These are phyloP conservation scores for Bombus turneri DNA, from an alignment of 1,140 invertebrate species.

Conservation along the genomic window DNA sequence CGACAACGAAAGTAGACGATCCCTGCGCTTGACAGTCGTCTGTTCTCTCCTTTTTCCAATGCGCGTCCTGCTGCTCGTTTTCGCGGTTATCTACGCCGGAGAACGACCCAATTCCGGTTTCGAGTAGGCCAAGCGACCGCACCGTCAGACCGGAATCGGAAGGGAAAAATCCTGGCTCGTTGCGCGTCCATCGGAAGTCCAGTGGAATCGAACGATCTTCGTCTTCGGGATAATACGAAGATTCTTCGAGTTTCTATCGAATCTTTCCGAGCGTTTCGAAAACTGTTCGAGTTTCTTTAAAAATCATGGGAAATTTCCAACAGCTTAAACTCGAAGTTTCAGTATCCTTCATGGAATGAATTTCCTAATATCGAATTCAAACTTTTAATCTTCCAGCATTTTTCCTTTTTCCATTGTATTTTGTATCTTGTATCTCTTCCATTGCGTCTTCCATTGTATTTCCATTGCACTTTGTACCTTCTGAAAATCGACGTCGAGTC, in stretches of 20 bases:
- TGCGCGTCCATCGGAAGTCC: neutral
- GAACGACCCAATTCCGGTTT: constrained; percentile 78
- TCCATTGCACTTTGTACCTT: too few species aligned
- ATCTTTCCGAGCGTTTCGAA: neutral
- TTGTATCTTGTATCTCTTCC: too few species aligned
- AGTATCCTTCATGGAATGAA: too few species aligned
- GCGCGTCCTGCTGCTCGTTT: constrained; percentile 59
- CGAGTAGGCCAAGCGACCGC: constrained; percentile 75
- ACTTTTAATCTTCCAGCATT: too few species aligned
- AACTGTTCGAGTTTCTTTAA: too few species aligned
- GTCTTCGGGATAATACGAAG: neutral
- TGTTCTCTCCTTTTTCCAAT: constrained; percentile 47
- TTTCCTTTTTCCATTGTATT: too few species aligned
- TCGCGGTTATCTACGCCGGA: constrained; percentile 73
- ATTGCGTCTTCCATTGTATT: too few species aligned
- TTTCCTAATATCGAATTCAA: too few species aligned
- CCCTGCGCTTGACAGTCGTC: constrained; percentile 42
- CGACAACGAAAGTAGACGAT: constrained; percentile 80
- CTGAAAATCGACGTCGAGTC: too few species aligned
- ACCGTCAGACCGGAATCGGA: constrained; percentile 54
- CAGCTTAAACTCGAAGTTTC: too few species aligned
- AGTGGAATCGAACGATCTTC: neutral
- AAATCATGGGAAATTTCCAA: too few species aligned
- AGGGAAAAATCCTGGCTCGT: constrained; percentile 40
- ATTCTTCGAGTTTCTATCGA: neutral